Evolutionary conservation across 2,888 invertebrate species (phyloP).

Genomic region (Diarsia mendica): DNA sequence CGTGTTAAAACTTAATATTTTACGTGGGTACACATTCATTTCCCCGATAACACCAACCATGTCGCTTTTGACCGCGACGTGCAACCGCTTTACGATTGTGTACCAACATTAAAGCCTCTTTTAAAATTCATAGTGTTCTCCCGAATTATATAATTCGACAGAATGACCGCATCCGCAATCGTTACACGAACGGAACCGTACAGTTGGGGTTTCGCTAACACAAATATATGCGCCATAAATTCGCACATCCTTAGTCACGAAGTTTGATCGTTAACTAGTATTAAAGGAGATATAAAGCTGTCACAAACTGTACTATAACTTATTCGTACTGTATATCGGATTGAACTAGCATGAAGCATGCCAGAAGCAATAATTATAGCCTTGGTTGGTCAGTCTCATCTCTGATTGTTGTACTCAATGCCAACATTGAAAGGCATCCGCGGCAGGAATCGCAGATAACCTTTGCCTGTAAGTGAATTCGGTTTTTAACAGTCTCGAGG

Average conservation of each 20-base stretch:
- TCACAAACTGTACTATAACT: constrained; percentile 70
- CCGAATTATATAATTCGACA: constrained; percentile 40
- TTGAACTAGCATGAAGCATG: constrained; percentile 46
- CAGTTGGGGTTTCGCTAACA: constrained; percentile 52
- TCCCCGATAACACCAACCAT: constrained; percentile 56
- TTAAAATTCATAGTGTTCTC: constrained; percentile 43
- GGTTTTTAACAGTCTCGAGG: constrained; percentile 72
- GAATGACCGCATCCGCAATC: constrained; percentile 33
- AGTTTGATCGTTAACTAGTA: constrained; percentile 74
- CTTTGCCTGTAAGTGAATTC: constrained; percentile 73
- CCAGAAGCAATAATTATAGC: constrained; percentile 30
- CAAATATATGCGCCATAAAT: constrained; percentile 67
- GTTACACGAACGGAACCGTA: constrained; percentile 29
- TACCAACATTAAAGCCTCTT: constrained; percentile 47
- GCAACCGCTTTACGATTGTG: constrained; percentile 49
- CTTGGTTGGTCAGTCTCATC: constrained; percentile 71
- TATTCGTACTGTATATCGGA: constrained; percentile 63
- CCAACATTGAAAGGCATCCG: constrained; percentile 74
- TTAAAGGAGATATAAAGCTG: constrained; percentile 72
- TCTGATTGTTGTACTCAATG: constrained; percentile 77
- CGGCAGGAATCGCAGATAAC: constrained; percentile 80
- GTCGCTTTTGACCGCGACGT: constrained; percentile 47
- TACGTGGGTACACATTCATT: constrained; percentile 51
- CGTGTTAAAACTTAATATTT: constrained; percentile 56
- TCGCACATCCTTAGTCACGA: constrained; percentile 70